Percentiles rank a stretch among this genome's conserved stretches.
Conservation (phyloP, 2,888 invertebrate genomes). For the Tridacna crocea region DNA sequence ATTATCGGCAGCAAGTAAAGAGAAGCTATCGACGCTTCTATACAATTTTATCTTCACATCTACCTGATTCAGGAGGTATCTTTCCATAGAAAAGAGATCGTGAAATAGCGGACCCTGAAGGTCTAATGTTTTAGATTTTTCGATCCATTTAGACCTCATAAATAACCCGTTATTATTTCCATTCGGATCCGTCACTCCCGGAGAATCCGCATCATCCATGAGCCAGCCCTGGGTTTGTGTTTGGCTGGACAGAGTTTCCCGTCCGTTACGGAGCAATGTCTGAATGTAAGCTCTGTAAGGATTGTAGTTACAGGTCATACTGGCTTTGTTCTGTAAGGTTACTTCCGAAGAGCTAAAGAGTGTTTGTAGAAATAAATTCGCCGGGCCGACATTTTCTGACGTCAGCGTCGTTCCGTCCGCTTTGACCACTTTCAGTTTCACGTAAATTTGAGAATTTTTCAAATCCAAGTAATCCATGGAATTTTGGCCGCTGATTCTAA, state of each 20-base stretch:
- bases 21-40: conserved; percentile 9
- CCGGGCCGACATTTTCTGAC: conserved; percentile 48
- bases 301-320: conserved; percentile 48
- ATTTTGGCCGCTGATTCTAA: conserved; percentile 58
- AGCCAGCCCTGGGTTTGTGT: conserved; percentile 40
- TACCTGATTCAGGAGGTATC: conserved; percentile 28
- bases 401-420: conserved; percentile 30
- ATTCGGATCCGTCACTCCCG: conserved; percentile 38
- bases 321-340: conserved; percentile 48
- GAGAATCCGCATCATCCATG: conserved; percentile 41
- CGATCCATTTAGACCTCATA: conserved; percentile 18
- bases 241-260: conserved; percentile 41
- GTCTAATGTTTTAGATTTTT: neutral
- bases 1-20: conserved; percentile 8
- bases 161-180: conserved; percentile 38
- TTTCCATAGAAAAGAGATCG: conserved; percentile 21
- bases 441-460: conserved; percentile 40
- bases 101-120: conserved; percentile 19
- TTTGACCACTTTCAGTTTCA: conserved; percentile 44
- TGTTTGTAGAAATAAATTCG: conserved; percentile 47
- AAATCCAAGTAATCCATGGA: conserved; percentile 57
- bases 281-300: conserved; percentile 54
- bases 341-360: conserved; percentile 53
- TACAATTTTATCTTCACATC: conserved; percentile 25
- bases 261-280: conserved; percentile 42